These are phyloP conservation scores for Melanotaenia maccullochi DNA, from an alignment of 2,797 vertebrate genomes.

Conservation along the genomic window DNA sequence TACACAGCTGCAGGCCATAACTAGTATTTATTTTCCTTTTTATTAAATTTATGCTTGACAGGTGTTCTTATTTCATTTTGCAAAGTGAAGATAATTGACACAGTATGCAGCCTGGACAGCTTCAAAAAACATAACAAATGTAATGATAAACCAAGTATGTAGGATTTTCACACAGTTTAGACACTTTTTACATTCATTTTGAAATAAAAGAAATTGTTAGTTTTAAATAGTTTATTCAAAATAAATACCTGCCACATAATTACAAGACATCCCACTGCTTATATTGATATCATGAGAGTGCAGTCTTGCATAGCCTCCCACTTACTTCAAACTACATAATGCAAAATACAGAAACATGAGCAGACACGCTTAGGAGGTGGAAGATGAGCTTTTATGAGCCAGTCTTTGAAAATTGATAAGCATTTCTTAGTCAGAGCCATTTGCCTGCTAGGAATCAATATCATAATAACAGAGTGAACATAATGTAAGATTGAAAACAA, in stretches of 20 bases:
- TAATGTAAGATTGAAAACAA: constrained; percentile 79
- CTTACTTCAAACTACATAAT: constrained; percentile 4
- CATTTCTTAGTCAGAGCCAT: constrained; percentile 68
- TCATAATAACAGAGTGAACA: constrained; percentile 71
- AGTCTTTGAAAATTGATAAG: constrained; percentile 79
- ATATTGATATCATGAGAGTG: background rate
- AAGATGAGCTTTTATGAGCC: constrained; percentile 73
- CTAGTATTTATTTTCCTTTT: constrained; percentile 39
- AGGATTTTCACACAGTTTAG: background rate
- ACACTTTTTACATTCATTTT: background rate
- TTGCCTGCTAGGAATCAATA: constrained; percentile 81
- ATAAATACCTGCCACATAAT: constrained; percentile 3
- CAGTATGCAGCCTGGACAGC: constrained; percentile 3
- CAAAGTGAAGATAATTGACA: constrained; percentile 26
- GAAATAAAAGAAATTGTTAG: background rate
- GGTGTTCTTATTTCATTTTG: constrained; percentile 31
- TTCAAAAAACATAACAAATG: constrained; percentile 1
- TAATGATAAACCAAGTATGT: background rate
- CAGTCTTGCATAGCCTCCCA: constrained; percentile 4
- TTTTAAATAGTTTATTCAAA: constrained; percentile 1
- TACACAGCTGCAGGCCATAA: constrained; percentile 49
- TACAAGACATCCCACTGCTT: background rate
- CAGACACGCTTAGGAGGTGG: constrained; percentile 59
- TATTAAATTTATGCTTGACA: constrained; percentile 49
- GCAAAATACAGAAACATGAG: constrained; percentile 25